A percentile compares a stretch with the other conserved stretches of the same genome.
Evolutionary conservation across 2,888 invertebrate genomes (phyloP).

Genomic region (Phortica okadai): DNA sequence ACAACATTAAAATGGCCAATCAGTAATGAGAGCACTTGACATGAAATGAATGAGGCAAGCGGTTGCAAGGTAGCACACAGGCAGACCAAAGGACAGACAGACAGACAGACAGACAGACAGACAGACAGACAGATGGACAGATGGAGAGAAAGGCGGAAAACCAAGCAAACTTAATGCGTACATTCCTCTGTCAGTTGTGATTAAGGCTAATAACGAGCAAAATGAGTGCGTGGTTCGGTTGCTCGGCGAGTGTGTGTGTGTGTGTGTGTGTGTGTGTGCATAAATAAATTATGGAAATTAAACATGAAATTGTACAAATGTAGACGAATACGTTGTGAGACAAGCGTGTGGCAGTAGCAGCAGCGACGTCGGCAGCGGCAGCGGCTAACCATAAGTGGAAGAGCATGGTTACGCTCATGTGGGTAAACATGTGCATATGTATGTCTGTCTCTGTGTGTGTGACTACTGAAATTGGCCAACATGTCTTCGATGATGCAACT

Average conservation of each 20-base stretch:
- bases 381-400: background rate
- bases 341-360: background rate
- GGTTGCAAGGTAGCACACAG: background rate
- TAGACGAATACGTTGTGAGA: slow-evolving; percentile 35
- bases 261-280: slow-evolving; percentile 33
- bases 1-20: background rate
- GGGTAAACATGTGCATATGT: background rate
- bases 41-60: slow-evolving; percentile 2
- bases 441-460: slow-evolving; percentile 16
- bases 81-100: background rate
- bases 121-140: background rate
- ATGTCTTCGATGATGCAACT: slow-evolving; percentile 3
- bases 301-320: slow-evolving; percentile 62
- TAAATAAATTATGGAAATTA: slow-evolving; percentile 68
- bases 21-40: background rate
- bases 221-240: background rate
- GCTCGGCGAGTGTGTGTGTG: background rate
- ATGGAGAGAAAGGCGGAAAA: background rate
- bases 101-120: background rate
- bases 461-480: background rate
- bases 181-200: background rate
- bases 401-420: background rate
- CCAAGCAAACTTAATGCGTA: background rate
- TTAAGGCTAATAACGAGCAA: slow-evolving; percentile 1
- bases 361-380: background rate